Conservation (phyloP, 2,113 vertebrate genomes). For the Laticauda laticaudata region DNA sequence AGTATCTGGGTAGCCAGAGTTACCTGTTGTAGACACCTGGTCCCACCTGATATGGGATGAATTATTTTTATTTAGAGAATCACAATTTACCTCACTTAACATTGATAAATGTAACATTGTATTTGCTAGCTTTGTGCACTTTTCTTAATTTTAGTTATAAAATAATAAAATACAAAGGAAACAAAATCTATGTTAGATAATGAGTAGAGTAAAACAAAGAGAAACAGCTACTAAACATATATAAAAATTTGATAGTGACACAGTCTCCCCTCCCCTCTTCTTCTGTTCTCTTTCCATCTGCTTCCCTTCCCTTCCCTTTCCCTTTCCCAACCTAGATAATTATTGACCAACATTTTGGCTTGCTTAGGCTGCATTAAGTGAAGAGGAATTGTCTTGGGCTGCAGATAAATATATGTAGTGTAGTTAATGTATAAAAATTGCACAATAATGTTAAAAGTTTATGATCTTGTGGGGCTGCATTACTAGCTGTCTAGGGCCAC, state of each 20-base stretch:
- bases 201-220: neutral
- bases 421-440: too few species aligned
- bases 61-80: neutral
- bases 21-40: neutral
- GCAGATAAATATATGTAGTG: too few species aligned
- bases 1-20: neutral
- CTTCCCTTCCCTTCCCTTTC: too few species aligned
- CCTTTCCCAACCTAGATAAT: too few species aligned
- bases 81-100: neutral
- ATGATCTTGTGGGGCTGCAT: too few species aligned
- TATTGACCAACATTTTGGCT: too few species aligned
- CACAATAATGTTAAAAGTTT: too few species aligned
- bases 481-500: too few species aligned
- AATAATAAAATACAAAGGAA: neutral
- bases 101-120: neutral
- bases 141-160: neutral
- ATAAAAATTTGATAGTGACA: neutral
- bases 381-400: too few species aligned
- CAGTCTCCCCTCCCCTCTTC: neutral
- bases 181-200: neutral
- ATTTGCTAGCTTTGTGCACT: neutral
- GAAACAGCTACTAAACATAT: neutral
- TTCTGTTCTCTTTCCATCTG: too few species aligned
- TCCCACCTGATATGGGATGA: neutral
- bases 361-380: too few species aligned